Base-by-base conservation (phyloP, 2,888 invertebrate genomes). In the Periphyllus acericola region DNA sequence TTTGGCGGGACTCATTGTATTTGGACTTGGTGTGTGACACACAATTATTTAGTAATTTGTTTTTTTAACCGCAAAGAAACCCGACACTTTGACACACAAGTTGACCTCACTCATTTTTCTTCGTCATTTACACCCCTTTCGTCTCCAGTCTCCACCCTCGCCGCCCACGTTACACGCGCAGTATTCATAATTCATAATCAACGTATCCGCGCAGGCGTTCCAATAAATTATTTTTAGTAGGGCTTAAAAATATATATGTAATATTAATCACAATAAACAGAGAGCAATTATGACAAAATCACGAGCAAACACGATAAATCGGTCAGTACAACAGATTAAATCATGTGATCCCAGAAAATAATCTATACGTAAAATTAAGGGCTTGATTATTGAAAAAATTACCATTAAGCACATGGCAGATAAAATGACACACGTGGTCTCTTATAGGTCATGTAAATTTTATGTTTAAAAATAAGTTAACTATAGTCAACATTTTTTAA, bases 51-150 rank as follows among this genome's bases (percentile, higher is more conserved):
- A 34, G 52, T 83, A 72, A 83, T 72, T 83, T 55, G 68, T 81
- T 81, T 29, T 71, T 52, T 19, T 40, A 17, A 75, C 74, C 60
- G 75, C 83, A 75, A 83, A 60, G 83, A 83, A 83, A 83, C 75
- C 29, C 60, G 83, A 83, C 83, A 75, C 83, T 66, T 81, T 55
- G 71, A 86, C 86, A 80, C 86, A 80, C 71, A n/a, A 36, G 79
- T 79, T 79, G 86, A 86, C 71, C 71, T n/a, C 52, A 36, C 55
- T 86, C 55, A 29, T 86, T 72, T 72, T 75, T 80, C 46, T 68
- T 34, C 29, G 52, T 32, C 25, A 52, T 79, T 85, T 79, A 55
- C 52, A 82, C 34, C 74, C 60, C 46, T 34, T 82, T 52, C 78
- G 55, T 34, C 52, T 19, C 82, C 72, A 4, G 55, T 34, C 52